Conservation (phyloP, 2,797 vertebrate species). For the Molossus molossus region DNA sequence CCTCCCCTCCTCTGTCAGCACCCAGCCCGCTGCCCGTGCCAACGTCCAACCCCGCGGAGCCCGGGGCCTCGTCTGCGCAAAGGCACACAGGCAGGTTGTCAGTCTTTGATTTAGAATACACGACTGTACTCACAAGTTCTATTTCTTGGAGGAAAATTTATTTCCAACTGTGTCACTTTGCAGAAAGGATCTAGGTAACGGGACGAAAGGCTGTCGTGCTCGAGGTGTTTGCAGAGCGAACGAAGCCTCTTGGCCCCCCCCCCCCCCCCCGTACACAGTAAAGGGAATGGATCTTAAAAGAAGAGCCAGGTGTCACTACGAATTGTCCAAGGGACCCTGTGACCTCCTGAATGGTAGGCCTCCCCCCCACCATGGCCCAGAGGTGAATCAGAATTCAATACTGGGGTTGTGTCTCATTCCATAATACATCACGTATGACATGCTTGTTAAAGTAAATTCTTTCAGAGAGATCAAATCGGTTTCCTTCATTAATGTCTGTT, state of each 20-base stretch:
- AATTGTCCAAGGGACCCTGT: not conserved
- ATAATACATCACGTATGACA: not conserved
- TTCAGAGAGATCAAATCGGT: not conserved
- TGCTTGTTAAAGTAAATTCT: not conserved
- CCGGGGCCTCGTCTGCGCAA: not conserved
- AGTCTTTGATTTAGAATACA: not conserved
- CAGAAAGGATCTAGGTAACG: not conserved
- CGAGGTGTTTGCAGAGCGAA: not conserved
- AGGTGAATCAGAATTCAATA: constrained; percentile 2
- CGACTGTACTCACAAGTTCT: not conserved
- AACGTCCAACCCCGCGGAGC: not conserved
- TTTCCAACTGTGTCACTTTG: not conserved
- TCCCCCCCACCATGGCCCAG: not conserved
- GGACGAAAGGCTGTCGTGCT: not conserved
- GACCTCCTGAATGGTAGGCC: not conserved
- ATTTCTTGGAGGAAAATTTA: constrained; percentile 1
- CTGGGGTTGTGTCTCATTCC: not conserved
- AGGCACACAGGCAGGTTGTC: not conserved
- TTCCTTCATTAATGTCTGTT: not conserved
- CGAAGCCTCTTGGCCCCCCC: not conserved
- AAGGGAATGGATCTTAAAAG: not conserved
- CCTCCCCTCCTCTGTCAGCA: not conserved
- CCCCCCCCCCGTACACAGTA: not conserved
- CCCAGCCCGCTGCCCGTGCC: not conserved
- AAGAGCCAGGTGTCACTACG: not conserved